Evolutionary conservation across 2,888 invertebrate species (phyloP).

Genomic region (Callyntrura guangdongensis): DNA sequence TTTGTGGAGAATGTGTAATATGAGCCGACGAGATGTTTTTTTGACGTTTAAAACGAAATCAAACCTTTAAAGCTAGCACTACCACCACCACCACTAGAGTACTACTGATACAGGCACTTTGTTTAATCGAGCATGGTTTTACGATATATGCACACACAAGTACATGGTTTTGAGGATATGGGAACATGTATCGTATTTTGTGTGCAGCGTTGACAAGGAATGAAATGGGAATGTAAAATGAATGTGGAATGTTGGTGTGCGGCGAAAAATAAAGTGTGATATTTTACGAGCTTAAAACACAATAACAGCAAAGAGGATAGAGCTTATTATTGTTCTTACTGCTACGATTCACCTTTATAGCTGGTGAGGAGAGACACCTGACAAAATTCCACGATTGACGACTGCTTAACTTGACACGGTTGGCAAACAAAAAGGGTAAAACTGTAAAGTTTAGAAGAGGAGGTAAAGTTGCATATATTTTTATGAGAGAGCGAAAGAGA

Average conservation of each 20-base stretch:
- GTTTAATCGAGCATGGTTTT: background rate
- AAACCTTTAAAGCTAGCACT: background rate
- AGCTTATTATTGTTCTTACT: no score
- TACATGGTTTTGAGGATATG: background rate
- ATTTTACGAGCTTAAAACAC: conserved; percentile 31
- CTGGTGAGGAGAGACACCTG: conserved; percentile 56
- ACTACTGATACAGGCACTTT: conserved; percentile 4
- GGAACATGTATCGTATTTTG: no score
- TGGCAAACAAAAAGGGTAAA: conserved; percentile 52
- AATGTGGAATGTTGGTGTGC: no score
- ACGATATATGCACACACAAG: no score
- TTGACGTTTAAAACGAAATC: conserved; percentile 41
- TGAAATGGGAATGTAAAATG: background rate
- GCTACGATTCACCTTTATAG: conserved; percentile 38
- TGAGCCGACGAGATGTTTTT: conserved; percentile 45
- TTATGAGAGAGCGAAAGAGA: no score
- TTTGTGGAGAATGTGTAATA: conserved; percentile 23
- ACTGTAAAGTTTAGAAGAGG: background rate
- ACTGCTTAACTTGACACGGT: conserved; percentile 45
- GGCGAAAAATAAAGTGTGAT: conserved; percentile 55
- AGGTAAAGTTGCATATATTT: conserved; percentile 21
- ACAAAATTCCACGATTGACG: conserved; percentile 60
- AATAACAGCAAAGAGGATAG: no score
- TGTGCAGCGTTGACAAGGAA: background rate
- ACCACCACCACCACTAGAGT: no score